These are phyloP conservation scores for Euwallacea fornicatus DNA, from an alignment of 1,140 invertebrate genomes.

Conservation along the genomic window DNA sequence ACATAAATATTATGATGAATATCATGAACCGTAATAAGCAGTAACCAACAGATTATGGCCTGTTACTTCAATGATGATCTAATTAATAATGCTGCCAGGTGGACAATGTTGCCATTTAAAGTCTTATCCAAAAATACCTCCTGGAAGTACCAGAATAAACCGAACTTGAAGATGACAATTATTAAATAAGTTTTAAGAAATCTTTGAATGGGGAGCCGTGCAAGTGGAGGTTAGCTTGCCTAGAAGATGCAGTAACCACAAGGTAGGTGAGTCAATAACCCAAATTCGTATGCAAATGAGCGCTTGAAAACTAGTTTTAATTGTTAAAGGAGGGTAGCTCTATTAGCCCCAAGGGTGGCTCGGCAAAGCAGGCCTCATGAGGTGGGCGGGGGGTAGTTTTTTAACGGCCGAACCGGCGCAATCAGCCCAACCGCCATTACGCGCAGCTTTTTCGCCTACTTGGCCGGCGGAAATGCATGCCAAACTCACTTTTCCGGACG, in stretches of 20 bases:
- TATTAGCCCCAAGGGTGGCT: slow-evolving; percentile 14
- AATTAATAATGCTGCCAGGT: no score
- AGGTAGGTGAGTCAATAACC: not conserved
- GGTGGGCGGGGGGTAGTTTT: slow-evolving; percentile 32
- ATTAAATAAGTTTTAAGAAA: no score
- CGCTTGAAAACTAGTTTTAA: slow-evolving; percentile 18
- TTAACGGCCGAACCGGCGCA: slow-evolving; percentile 33
- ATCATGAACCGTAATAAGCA: no score
- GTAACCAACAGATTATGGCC: no score
- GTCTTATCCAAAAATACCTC: no score
- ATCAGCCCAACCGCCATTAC: slow-evolving; percentile 43
- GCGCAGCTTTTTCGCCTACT: slow-evolving; percentile 20
- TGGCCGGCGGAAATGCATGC: slow-evolving; percentile 16
- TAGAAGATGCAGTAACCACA: not conserved
- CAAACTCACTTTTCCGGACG: slow-evolving; percentile 36
- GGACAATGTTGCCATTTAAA: no score
- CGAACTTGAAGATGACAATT: no score
- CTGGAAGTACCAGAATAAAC: no score
- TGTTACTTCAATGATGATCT: no score
- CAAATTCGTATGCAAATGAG: not conserved
- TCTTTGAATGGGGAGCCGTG: no score
- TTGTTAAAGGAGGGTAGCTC: slow-evolving; percentile 6
- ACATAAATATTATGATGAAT: no score
- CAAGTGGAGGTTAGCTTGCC: no score
- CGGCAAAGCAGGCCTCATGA: not conserved